Evolutionary conservation across 92 coral and sea anemone species (phyloP).

Genomic region (Palythoa heliodiscus): DNA sequence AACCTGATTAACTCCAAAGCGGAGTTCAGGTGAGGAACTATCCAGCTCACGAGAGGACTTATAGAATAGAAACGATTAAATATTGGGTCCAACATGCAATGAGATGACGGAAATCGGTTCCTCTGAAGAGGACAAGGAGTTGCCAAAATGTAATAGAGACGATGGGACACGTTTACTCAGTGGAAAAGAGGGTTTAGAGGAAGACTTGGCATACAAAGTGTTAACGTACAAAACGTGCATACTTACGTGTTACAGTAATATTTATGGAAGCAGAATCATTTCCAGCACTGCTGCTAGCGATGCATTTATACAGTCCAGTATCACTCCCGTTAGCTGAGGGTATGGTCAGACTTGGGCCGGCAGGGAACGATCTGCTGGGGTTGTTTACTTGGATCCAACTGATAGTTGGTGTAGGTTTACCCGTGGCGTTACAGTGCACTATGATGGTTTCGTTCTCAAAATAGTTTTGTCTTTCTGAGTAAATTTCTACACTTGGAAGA

Average conservation of each 20-base stretch:
- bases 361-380: background rate
- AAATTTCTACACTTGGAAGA: background rate
- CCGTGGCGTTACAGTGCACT: slow-evolving; percentile 6
- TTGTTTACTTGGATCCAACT: background rate
- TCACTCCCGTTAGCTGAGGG: background rate
- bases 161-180: too few relatives aligned
- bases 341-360: background rate
- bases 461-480: background rate
- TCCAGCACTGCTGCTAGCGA: background rate
- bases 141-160: too few relatives aligned
- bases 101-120: too few relatives aligned
- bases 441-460: background rate
- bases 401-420: background rate
- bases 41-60: too few relatives aligned
- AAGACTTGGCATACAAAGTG: too few relatives aligned
- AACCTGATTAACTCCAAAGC: too few relatives aligned
- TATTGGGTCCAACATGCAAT: too few relatives aligned
- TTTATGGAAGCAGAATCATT: background rate
- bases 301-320: slow-evolving; percentile 9
- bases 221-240: too few relatives aligned
- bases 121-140: too few relatives aligned
- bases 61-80: too few relatives aligned
- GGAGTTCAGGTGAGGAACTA: too few relatives aligned
- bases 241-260: slow-evolving; percentile 6
- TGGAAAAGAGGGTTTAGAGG: too few relatives aligned